A percentile compares a stretch with the other conserved stretches of the same genome.
These are phyloP conservation scores for Centroberyx gerrardi DNA, from an alignment of 2,797 vertebrate species.

Conservation along the genomic window DNA sequence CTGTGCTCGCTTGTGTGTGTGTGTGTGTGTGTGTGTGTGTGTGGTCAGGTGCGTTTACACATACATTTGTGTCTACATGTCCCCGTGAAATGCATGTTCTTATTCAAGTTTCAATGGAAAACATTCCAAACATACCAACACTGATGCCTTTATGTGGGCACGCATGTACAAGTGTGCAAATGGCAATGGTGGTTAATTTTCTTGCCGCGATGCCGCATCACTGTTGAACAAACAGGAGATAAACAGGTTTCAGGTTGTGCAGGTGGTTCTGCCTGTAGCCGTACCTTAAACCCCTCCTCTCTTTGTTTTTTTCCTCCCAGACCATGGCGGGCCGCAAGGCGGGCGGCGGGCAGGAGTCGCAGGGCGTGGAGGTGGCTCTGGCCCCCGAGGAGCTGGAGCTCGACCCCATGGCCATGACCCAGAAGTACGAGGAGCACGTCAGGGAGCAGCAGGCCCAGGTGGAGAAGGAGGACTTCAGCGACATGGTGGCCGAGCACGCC, in stretches of 20 bases:
- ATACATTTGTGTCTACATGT: too few relatives aligned
- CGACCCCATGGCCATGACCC: slow-evolving; percentile 96
- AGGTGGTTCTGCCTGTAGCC: too few relatives aligned
- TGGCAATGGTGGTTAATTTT: neutral
- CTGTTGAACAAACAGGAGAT: neutral
- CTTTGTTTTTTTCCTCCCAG: slow-evolving; percentile 60
- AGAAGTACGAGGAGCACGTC: slow-evolving; percentile 96
- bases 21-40: neutral
- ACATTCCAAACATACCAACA: too few relatives aligned
- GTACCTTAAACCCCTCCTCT: neutral
- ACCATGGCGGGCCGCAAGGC: slow-evolving; percentile 89
- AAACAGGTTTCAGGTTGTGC: neutral
- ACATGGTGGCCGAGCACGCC: slow-evolving; percentile 97
- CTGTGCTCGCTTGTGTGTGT: slow-evolving; percentile 9
- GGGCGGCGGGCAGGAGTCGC: slow-evolving; percentile 87
- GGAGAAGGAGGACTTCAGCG: slow-evolving; percentile 97
- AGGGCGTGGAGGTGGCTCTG: slow-evolving; percentile 94
- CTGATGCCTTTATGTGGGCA: too few relatives aligned
- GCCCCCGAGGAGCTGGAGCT: slow-evolving; percentile 95
- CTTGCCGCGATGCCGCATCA: neutral
- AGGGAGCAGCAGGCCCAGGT: slow-evolving; percentile 96
- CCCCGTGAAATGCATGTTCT: neutral
- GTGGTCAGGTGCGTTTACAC: neutral
- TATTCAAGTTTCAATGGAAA: neutral
- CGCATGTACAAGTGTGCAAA: too few relatives aligned